Base-by-base conservation (phyloP, 2,888 invertebrate species). In the Drosophila glabriapex region DNA sequence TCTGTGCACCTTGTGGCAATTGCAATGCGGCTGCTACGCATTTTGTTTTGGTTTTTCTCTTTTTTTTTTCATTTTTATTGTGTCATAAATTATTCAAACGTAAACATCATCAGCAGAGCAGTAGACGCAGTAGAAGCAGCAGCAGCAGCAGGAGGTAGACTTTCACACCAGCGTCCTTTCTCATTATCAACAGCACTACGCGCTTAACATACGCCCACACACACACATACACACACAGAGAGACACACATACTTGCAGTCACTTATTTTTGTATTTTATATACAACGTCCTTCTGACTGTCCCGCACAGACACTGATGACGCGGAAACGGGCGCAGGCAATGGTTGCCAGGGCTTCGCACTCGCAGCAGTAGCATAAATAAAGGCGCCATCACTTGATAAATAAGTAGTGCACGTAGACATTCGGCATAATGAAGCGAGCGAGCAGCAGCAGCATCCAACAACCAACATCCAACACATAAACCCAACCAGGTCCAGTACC, bases 81-180 rank as follows among this genome's bases (percentile, higher is more conserved):
- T 85, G 83, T 87, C 89, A 92, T 92, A 92, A 92, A 92, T 92
- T 92, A 92, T 93, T 92, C 91, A 93, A 89, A 88, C 84, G 88
- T 84, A 89, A 92, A 92, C 91, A 92, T 92, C 89, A 92, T 91
- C 92, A 92, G 80, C 82, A 76, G 73, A 56, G 63, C 58, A 69
- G 62, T 41, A 31, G 71, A 68, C 67, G 63, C 63, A 31, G 54
- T 59, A 71, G 73, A 62, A 60, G 69, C 72, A 69, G 70, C 68
- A 37, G 46, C 33, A 60, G 62, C 59, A 71, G 74, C 64, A 60
- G 77, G 19, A 7, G 46, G 58, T 43, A 60, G 63, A 43, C 49
- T 35, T 39, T 54, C 41, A 59, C 53, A 56, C 46, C 54, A 62
- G 39, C 64, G 59, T 77, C 43, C 68, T 68, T 86, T 72, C 90